Conservation (phyloP, 1,140 invertebrate genomes). For the Drosophila virilis region DNA sequence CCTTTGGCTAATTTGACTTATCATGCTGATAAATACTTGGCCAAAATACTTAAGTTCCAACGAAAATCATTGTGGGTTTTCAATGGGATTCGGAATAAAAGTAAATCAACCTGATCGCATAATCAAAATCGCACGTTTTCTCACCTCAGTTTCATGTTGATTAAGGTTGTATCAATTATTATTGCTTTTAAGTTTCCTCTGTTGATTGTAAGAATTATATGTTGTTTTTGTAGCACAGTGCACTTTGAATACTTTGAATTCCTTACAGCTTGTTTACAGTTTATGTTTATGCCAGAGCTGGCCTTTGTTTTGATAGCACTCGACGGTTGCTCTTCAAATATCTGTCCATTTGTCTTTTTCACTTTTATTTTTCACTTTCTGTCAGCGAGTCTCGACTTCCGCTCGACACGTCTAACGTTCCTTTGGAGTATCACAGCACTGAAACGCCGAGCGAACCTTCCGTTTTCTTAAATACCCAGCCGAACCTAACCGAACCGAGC, state of each 20-base stretch:
- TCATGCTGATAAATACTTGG: slow-evolving; percentile 41
- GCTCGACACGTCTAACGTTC: slow-evolving; percentile 63
- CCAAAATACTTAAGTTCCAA: slow-evolving; percentile 2
- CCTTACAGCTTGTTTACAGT: slow-evolving; percentile 57
- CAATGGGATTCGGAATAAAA: neutral
- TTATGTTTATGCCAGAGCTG: slow-evolving; percentile 35
- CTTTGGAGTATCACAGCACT: slow-evolving; percentile 67
- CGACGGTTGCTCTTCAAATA: slow-evolving; percentile 44
- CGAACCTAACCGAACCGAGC: neutral
- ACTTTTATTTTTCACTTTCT: slow-evolving; percentile 32
- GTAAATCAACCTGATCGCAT: neutral
- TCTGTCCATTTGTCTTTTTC: slow-evolving; percentile 34
- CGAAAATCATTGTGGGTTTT: neutral
- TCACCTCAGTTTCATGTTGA: slow-evolving; percentile 72
- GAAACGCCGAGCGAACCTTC: slow-evolving; percentile 43
- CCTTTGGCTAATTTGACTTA: slow-evolving; percentile 47
- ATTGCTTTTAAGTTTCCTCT: slow-evolving; percentile 29
- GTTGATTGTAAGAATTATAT: neutral
- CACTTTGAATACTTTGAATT: slow-evolving; percentile 64
- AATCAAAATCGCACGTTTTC: slow-evolving; percentile 13
- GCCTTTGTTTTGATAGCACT: slow-evolving; percentile 65
- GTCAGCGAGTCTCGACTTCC: neutral
- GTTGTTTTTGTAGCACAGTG: slow-evolving; percentile 16
- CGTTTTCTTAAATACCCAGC: slow-evolving; percentile 69
- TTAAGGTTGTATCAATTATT: slow-evolving; percentile 66